Conservation (phyloP, 2,797 vertebrate species). For the Smutsia gigantea region DNA sequence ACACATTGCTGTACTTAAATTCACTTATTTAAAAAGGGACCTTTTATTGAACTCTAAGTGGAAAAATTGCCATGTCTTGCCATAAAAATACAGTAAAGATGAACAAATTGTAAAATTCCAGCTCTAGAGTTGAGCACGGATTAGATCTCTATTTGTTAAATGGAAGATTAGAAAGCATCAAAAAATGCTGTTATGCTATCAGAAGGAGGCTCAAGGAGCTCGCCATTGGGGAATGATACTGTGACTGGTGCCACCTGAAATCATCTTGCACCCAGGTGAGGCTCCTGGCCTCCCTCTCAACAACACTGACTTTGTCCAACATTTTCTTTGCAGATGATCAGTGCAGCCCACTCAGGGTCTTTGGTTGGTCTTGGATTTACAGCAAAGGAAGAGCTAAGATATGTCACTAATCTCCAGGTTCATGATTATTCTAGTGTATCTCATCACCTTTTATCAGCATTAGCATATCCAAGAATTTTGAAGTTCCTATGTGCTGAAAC, state of each 20-base stretch:
- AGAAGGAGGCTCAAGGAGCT: not conserved
- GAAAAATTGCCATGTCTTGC: not conserved
- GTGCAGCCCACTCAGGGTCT: fast-evolving
- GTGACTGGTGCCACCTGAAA: not conserved
- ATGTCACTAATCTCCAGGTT: not conserved
- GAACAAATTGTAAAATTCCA: not conserved
- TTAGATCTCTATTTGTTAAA: not conserved
- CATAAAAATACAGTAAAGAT: not conserved
- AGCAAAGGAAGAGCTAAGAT: not conserved
- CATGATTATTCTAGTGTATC: fast-evolving
- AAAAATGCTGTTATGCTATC: not conserved
- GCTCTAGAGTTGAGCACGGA: not conserved
- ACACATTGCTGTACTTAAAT: not conserved
- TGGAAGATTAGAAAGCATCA: not conserved
- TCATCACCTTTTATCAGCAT: not conserved
- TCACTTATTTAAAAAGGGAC: not conserved
- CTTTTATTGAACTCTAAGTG: not conserved
- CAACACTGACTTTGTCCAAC: too few relatives aligned
- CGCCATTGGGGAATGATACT: too few relatives aligned
- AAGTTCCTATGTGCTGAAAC: not conserved
- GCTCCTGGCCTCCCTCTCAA: not conserved
- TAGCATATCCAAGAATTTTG: not conserved
- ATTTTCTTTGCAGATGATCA: not conserved
- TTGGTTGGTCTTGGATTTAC: too few relatives aligned
- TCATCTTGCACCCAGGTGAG: not conserved